phyloP scores from a whole-genome alignment of 2,113 vertebrate species.

The Nymphicus hollandicus region DNA sequence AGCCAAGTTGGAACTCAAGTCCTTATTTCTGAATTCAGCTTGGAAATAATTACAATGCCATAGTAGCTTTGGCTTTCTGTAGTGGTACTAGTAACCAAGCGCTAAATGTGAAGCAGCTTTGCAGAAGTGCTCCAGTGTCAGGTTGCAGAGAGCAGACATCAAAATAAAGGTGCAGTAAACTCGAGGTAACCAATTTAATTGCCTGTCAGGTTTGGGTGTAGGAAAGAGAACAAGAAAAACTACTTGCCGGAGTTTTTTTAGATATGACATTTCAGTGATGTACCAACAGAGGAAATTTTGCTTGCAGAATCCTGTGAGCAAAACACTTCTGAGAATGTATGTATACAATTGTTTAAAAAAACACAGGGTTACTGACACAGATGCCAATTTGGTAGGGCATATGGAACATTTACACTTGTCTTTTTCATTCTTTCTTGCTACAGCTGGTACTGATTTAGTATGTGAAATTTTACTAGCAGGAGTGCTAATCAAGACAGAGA shows the following conservation, averaged over 20 bases:
- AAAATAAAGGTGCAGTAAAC: conserved; percentile 61
- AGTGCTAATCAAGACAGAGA: conserved; percentile 85
- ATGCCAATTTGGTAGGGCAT: conserved; percentile 85
- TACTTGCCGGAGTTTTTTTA: conserved; percentile 47
- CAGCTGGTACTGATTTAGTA: conserved; percentile 86
- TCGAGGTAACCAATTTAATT: neutral
- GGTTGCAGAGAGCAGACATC: conserved; percentile 43
- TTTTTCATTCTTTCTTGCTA: conserved; percentile 84
- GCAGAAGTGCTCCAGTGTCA: neutral
- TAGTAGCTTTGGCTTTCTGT: conserved; percentile 25
- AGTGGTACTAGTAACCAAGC: conserved; percentile 15
- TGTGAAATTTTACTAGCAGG: conserved; percentile 87
- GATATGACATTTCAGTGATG: conserved; percentile 68
- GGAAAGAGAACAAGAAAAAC: conserved; percentile 18
- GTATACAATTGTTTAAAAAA: conserved; percentile 83
- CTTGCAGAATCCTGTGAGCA: conserved; percentile 80
- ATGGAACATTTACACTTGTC: conserved; percentile 85
- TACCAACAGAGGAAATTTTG: conserved; percentile 77
- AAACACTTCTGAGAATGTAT: conserved; percentile 85
- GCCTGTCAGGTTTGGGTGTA: neutral
- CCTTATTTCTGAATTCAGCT: conserved; percentile 9
- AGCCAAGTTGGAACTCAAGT: conserved; percentile 14
- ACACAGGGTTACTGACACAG: conserved; percentile 85
- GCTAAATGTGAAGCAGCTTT: conserved; percentile 46
- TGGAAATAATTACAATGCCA: conserved; percentile 33